Evolutionary conservation across 1,140 invertebrate genomes (phyloP).

Genomic region (Steinernema khuongi): DNA sequence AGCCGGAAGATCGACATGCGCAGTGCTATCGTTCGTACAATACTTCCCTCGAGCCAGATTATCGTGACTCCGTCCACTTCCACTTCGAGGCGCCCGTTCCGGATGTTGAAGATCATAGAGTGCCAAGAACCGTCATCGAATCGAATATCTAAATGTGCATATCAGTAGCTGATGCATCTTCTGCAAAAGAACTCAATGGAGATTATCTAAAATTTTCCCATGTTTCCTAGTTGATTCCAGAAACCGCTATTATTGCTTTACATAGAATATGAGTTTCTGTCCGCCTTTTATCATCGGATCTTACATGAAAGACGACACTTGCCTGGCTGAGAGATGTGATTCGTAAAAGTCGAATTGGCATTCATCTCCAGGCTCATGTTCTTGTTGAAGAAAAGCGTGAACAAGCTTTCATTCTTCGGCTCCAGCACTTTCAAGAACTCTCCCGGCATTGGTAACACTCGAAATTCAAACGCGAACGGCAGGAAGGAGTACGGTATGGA

Average conservation of each 20-base stretch:
- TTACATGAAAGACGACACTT: conserved; percentile 29
- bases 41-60: conserved; percentile 51
- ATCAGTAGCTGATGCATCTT: conserved; percentile 25
- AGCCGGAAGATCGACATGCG: conserved; percentile 44
- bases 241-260: conserved; percentile 44
- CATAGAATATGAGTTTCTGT: conserved; percentile 43
- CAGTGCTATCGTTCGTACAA: conserved; percentile 48
- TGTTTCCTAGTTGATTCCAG: conserved; percentile 17
- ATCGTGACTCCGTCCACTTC: conserved; percentile 54
- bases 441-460: conserved; percentile 36
- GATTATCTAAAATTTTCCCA: conserved; percentile 1
- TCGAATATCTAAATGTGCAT: too few relatives aligned
- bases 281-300: conserved; percentile 23
- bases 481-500: conserved; percentile 56
- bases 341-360: neutral
- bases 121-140: conserved; percentile 50
- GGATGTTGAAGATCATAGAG: conserved; percentile 49
- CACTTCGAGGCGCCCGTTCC: conserved; percentile 48
- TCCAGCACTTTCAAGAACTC: conserved; percentile 29
- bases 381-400: conserved; percentile 10
- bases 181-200: conserved; percentile 20
- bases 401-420: conserved; percentile 19
- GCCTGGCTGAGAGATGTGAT: conserved; percentile 14
- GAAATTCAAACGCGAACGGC: conserved; percentile 54
- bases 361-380: conserved; percentile 1